Evolutionary conservation across 2,797 vertebrate species (phyloP).

Genomic region (Naso thynnoides): DNA sequence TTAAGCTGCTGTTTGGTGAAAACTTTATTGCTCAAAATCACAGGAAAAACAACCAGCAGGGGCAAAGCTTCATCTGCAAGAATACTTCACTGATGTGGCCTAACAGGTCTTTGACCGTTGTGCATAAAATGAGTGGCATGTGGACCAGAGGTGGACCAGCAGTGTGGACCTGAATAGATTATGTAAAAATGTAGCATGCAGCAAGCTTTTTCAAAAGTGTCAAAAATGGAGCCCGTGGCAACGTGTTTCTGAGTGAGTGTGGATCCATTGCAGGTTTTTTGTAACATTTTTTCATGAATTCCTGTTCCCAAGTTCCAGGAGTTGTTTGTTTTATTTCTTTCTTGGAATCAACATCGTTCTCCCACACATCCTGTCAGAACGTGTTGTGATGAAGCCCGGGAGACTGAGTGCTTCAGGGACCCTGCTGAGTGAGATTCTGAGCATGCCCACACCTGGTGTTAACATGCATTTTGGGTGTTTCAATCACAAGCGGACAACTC

Average conservation of each 20-base stretch:
- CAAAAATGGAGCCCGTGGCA: background rate
- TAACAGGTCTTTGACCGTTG: background rate
- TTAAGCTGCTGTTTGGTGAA: background rate
- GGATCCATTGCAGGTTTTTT: background rate
- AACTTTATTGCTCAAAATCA: background rate
- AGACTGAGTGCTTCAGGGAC: constrained; percentile 18
- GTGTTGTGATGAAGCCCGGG: constrained; percentile 26
- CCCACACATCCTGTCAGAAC: constrained; percentile 47
- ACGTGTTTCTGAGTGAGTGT: background rate
- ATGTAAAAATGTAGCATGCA: background rate
- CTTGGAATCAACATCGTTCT: constrained; percentile 11
- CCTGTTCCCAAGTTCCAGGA: background rate
- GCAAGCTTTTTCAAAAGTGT: background rate
- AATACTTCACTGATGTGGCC: background rate
- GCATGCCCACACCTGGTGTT: too few species aligned
- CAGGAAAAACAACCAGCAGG: background rate
- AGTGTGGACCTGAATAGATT: background rate
- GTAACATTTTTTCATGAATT: constrained; percentile 1
- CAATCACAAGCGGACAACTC: too few species aligned
- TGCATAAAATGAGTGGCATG: too few species aligned
- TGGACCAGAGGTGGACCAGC: too few species aligned
- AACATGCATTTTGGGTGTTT: too few species aligned
- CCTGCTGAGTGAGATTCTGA: background rate
- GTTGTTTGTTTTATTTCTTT: background rate
- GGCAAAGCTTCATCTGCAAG: background rate